A percentile compares a stretch with the other conserved stretches of the same genome.
Evolutionary conservation across 1,140 invertebrate genomes (phyloP).

Genomic region (Gonioctena quinquepunctata): DNA sequence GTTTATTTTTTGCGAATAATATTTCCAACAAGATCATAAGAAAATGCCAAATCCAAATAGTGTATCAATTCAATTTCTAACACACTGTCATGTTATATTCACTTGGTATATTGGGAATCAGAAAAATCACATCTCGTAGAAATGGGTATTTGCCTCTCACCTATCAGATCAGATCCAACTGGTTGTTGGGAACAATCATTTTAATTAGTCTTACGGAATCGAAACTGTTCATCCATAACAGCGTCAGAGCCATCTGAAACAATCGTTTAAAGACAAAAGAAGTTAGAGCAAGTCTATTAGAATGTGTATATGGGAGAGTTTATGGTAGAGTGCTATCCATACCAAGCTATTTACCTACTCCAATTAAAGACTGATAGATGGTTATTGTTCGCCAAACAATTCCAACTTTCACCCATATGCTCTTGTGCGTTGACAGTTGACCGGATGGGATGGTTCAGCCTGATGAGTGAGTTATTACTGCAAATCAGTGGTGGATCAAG

Average conservation of each 20-base stretch:
- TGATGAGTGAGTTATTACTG: neutral
- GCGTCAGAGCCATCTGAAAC: constrained; percentile 35
- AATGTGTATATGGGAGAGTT: constrained; percentile 51
- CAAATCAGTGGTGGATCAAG: neutral
- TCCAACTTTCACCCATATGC: constrained; percentile 48
- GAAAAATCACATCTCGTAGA: no score
- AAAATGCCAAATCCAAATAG: no score
- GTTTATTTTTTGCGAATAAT: no score
- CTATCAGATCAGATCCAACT: constrained; percentile 1
- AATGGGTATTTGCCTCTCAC: no score
- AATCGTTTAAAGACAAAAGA: constrained; percentile 50
- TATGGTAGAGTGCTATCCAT: constrained; percentile 44
- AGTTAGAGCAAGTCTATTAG: constrained; percentile 50
- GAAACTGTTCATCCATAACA: constrained; percentile 35
- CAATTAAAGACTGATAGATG: constrained; percentile 53
- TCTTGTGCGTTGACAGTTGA: neutral
- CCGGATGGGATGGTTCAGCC: neutral
- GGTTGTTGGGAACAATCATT: constrained; percentile 6
- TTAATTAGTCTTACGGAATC: constrained; percentile 31
- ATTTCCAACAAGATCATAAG: no score
- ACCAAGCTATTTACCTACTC: constrained; percentile 52
- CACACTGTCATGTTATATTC: no score
- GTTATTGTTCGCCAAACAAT: constrained; percentile 53
- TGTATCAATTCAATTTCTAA: no score
- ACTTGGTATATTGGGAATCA: no score